phyloP scores from a whole-genome alignment of 2,797 vertebrate species.

The Lithobates pipiens region DNA sequence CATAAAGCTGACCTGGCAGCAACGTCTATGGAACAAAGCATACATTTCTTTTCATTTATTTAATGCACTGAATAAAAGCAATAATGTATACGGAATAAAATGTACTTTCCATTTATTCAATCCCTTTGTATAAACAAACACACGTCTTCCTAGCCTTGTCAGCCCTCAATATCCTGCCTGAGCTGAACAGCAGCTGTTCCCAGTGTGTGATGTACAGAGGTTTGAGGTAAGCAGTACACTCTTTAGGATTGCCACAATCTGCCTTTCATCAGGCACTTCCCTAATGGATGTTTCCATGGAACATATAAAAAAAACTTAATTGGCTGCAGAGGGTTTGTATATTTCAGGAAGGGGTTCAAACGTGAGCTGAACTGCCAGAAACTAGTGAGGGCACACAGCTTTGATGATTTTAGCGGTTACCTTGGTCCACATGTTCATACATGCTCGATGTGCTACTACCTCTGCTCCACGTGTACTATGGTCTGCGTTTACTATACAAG shows the following conservation, averaged over 20 bases:
- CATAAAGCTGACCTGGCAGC: not conserved
- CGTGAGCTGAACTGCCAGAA: too few species aligned
- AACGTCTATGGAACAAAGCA: not conserved
- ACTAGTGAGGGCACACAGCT: too few species aligned
- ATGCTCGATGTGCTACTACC: too few species aligned
- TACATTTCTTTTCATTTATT: too few species aligned
- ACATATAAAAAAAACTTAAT: not conserved
- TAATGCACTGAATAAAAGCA: too few species aligned
- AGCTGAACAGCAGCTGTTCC: slow-evolving; percentile 14
- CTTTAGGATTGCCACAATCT: not conserved
- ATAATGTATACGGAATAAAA: not conserved
- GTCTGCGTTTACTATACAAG: too few species aligned
- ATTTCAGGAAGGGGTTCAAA: not conserved
- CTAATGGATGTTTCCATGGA: not conserved
- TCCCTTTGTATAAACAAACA: not conserved
- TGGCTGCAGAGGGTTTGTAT: not conserved
- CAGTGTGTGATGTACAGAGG: slow-evolving; percentile 1
- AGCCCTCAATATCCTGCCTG: slow-evolving; percentile 13
- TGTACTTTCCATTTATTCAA: not conserved
- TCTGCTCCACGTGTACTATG: too few species aligned
- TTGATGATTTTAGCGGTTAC: too few species aligned
- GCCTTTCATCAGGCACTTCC: slow-evolving; percentile 27
- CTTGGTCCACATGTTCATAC: too few species aligned
- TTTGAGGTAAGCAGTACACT: not conserved
- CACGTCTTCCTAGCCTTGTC: not conserved